Evolutionary conservation across 2,113 vertebrate species (phyloP).

Genomic region (Microtus richardsoni): DNA sequence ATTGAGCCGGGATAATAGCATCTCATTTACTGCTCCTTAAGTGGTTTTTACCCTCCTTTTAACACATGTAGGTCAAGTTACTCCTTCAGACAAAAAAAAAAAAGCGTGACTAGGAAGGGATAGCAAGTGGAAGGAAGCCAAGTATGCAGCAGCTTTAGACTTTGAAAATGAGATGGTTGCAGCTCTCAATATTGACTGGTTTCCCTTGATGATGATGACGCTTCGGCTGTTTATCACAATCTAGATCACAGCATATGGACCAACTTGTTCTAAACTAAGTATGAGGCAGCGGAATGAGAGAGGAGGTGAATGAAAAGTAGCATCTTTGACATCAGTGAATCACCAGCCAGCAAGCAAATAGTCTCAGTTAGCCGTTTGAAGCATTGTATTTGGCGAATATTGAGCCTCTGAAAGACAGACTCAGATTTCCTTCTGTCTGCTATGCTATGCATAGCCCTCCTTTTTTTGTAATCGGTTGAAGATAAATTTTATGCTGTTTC

Average conservation of each 20-base stretch:
- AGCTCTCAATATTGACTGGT: conserved; percentile 71
- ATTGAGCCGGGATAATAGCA: conserved; percentile 74
- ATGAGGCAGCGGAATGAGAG: background rate
- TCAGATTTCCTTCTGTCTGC: background rate
- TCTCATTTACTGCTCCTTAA: conserved; percentile 79
- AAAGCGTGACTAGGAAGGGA: conserved; percentile 57
- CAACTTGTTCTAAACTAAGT: conserved; percentile 41
- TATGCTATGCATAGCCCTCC: background rate
- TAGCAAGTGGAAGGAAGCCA: conserved; percentile 66
- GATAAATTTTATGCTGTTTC: conserved; percentile 50
- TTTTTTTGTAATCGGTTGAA: background rate
- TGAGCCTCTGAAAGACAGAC: conserved; percentile 52
- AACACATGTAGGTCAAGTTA: conserved; percentile 79
- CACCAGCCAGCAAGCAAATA: conserved; percentile 43
- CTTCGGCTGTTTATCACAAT: conserved; percentile 66
- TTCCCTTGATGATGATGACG: conserved; percentile 45
- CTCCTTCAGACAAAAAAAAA: conserved; percentile 66
- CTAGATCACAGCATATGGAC: conserved; percentile 50
- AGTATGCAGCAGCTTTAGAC: conserved; percentile 61
- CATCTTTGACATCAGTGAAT: conserved; percentile 62
- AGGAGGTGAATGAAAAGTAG: conserved; percentile 60
- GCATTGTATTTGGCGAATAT: conserved; percentile 57
- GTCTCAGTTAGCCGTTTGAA: conserved; percentile 48
- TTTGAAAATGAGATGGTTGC: conserved; percentile 39
- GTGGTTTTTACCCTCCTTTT: conserved; percentile 75